These are phyloP conservation scores for Pao palembangensis DNA, from an alignment of 2,113 vertebrate genomes.

Conservation along the genomic window DNA sequence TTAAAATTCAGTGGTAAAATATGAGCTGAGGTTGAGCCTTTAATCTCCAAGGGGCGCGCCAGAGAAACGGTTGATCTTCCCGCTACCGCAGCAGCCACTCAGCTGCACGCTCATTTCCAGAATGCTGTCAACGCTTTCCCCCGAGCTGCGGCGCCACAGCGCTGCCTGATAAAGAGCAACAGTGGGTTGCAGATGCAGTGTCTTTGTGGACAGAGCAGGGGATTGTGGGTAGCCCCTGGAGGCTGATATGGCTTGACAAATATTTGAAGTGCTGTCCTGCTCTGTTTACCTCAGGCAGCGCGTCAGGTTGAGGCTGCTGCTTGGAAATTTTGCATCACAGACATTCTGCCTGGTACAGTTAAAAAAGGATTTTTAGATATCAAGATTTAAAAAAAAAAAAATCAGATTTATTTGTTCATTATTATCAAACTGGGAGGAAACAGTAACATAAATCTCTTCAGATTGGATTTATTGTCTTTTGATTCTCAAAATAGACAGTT, in stretches of 20 bases:
- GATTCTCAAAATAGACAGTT: constrained; percentile 19
- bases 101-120: neutral
- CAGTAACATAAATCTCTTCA: constrained; percentile 6
- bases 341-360: neutral
- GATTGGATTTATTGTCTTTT: neutral
- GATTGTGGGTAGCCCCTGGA: constrained; percentile 41
- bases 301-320: constrained; percentile 17
- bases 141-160: constrained; percentile 22
- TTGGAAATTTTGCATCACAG: constrained; percentile 34
- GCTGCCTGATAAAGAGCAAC: neutral
- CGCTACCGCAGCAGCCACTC: neutral
- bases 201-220: constrained; percentile 52
- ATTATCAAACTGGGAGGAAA: constrained; percentile 8
- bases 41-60: constrained; percentile 2
- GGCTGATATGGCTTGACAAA: constrained; percentile 52
- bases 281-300: constrained; percentile 49
- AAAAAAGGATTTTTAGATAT: neutral
- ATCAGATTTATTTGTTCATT: constrained; percentile 1
- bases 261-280: constrained; percentile 62
- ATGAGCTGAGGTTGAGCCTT: neutral
- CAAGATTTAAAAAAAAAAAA: neutral
- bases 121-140: constrained; percentile 16
- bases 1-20: constrained; percentile 19
- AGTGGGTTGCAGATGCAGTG: constrained; percentile 7
- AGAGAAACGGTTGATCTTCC: constrained; percentile 24